A percentile compares a stretch with the other conserved stretches of the same genome.
Evolutionary conservation across 2,797 vertebrate species (phyloP).

Genomic region (Sphenopsis melanotis): DNA sequence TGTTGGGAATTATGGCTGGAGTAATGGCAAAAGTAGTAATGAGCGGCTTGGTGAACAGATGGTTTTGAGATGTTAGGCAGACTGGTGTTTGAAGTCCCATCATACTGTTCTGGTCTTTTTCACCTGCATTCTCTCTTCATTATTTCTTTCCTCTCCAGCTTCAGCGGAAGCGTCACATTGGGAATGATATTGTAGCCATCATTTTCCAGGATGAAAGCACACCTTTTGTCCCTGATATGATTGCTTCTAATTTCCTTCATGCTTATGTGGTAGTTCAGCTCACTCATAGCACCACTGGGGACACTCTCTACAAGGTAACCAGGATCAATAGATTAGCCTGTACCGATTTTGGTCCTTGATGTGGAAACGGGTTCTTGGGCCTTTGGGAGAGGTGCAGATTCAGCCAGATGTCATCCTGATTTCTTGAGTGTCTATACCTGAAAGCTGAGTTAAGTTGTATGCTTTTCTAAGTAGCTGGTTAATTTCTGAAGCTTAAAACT

Average conservation of each 20-base stretch:
- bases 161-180: conserved; percentile 91
- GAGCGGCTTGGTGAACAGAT: background rate
- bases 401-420: background rate
- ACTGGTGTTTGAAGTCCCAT: background rate
- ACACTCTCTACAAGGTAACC: conserved; percentile 70
- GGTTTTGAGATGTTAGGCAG: background rate
- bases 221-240: conserved; percentile 85
- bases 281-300: conserved; percentile 30
- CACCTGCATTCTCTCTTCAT: background rate
- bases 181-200: conserved; percentile 90
- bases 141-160: conserved; percentile 71
- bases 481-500: background rate
- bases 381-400: background rate
- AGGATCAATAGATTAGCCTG: background rate
- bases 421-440: background rate
- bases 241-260: conserved; percentile 91
- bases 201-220: conserved; percentile 90
- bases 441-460: background rate
- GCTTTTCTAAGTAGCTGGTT: background rate
- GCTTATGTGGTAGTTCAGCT: conserved; percentile 85
- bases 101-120: background rate
- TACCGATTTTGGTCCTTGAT: background rate
- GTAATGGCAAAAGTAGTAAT: background rate
- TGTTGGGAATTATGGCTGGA: background rate
- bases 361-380: background rate